Conservation (phyloP, 2,888 invertebrate genomes). For the Thysanoteuthis rhombus region DNA sequence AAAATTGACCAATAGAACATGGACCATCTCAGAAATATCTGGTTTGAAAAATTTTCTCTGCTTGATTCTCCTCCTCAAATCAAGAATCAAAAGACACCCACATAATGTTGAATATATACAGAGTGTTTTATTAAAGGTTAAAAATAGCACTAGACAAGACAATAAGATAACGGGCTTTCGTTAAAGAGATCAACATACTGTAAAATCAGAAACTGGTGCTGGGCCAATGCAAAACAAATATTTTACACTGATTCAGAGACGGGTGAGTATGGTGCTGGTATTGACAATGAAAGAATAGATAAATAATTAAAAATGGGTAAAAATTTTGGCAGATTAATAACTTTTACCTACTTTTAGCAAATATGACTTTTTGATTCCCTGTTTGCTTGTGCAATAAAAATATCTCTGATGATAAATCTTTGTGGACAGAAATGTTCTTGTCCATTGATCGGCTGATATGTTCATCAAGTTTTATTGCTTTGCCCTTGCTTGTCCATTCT, state of each 20-base stretch:
- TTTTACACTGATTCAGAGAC: background rate
- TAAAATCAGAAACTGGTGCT: background rate
- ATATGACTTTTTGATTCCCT: background rate
- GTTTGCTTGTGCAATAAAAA: background rate
- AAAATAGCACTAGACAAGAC: background rate
- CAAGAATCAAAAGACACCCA: background rate
- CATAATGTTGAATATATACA: background rate
- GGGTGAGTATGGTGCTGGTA: background rate
- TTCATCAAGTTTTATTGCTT: too few relatives aligned
- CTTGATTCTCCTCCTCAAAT: background rate
- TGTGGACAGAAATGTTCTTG: background rate
- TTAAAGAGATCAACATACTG: background rate
- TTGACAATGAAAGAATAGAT: background rate
- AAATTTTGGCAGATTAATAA: background rate
- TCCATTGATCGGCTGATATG: too few relatives aligned
- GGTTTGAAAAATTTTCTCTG: background rate
- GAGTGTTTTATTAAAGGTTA: background rate
- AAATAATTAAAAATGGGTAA: background rate
- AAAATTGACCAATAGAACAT: background rate
- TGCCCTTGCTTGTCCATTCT: too few relatives aligned
- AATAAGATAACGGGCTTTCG: background rate
- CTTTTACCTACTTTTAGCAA: background rate
- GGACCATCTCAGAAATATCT: background rate
- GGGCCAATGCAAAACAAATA: background rate
- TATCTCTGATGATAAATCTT: background rate